These are phyloP conservation scores for Dendronephthya gigantea DNA, from an alignment of 64 coral and sea anemone species.

Conservation along the genomic window DNA sequence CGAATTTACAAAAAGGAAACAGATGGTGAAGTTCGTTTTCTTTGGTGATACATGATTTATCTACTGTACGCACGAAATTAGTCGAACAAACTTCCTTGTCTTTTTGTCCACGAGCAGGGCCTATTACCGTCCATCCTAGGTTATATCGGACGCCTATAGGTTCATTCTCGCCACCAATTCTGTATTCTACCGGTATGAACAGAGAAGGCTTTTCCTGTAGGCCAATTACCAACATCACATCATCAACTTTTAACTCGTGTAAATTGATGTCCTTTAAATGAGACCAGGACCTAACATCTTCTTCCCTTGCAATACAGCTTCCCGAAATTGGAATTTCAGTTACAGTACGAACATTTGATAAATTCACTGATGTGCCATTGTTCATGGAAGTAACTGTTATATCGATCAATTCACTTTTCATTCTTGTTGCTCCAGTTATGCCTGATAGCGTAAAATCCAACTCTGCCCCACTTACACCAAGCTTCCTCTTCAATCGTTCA, in stretches of 20 bases:
- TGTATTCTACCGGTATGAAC: not conserved
- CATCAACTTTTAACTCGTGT: not conserved
- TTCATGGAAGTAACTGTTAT: not conserved
- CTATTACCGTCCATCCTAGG: slow-evolving; percentile 1
- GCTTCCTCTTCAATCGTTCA: not conserved
- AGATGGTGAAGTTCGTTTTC: too few species aligned
- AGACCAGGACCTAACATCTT: not conserved
- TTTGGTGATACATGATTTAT: too few species aligned
- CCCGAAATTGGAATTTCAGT: not conserved
- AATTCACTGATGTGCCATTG: not conserved
- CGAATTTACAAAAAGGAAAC: too few species aligned
- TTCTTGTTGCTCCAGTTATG: not conserved
- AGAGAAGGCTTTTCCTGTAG: not conserved
- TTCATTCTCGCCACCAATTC: not conserved
- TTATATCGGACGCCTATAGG: not conserved
- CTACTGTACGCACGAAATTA: too few species aligned
- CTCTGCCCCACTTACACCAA: not conserved
- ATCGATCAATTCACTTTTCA: not conserved
- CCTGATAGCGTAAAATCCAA: not conserved
- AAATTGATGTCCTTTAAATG: not conserved
- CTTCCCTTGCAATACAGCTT: not conserved
- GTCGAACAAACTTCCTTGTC: not conserved
- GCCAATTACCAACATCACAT: not conserved
- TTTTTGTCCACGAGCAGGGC: not conserved
- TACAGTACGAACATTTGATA: not conserved